Conservation (phyloP, 23 tunicate genomes). For the Styela clava region DNA sequence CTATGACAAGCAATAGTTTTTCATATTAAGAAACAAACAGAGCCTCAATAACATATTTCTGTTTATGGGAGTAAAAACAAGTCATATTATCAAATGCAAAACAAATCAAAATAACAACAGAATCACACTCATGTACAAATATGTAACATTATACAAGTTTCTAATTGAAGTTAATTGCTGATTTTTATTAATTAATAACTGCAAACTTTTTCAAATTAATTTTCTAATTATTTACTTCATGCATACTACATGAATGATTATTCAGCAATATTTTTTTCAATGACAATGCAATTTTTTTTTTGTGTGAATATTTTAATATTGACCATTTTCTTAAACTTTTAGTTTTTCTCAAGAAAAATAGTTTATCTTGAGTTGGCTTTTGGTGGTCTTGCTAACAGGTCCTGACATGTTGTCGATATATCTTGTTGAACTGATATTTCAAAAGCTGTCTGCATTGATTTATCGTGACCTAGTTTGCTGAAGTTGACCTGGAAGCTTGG, state of each 20-base stretch:
- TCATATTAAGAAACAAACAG: not conserved
- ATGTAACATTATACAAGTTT: not conserved
- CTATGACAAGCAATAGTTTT: too few species aligned
- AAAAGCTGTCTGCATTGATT: constrained; percentile 76
- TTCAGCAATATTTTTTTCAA: not conserved
- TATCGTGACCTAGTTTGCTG: constrained; percentile 55
- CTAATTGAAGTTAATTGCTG: not conserved
- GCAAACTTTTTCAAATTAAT: not conserved
- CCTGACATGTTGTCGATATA: constrained; percentile 23
- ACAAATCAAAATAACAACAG: not conserved
- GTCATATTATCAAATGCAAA: not conserved
- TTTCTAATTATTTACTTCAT: too few species aligned
- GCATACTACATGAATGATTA: not conserved
- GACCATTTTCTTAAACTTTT: not conserved
- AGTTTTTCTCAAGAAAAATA: not conserved
- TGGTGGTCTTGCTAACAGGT: constrained; percentile 52
- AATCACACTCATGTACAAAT: not conserved
- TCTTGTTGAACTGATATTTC: constrained; percentile 44
- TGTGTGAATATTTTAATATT: not conserved
- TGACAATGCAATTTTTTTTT: not conserved
- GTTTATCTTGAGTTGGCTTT: constrained; percentile 72
- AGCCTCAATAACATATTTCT: too few species aligned
- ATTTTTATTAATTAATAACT: too few species aligned
- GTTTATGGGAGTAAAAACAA: too few species aligned
- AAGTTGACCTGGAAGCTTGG: constrained; percentile 27